These are phyloP conservation scores for Synergus itoensis DNA, from an alignment of 2,888 invertebrate genomes.

Conservation along the genomic window DNA sequence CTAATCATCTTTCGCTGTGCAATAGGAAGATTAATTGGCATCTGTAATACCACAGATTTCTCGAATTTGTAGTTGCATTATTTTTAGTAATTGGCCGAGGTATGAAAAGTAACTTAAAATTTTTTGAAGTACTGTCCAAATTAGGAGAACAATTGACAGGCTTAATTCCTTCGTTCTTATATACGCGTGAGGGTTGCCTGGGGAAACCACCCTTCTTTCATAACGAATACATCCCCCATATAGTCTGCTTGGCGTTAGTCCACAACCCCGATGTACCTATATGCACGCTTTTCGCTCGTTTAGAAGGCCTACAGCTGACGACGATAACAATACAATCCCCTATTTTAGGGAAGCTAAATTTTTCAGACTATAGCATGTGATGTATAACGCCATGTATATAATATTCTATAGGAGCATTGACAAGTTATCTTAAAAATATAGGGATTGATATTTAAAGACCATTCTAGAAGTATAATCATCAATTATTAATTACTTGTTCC, in stretches of 20 bases:
- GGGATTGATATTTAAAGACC: not conserved
- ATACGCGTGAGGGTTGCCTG: not conserved
- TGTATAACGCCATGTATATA: not conserved
- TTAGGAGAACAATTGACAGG: too few relatives aligned
- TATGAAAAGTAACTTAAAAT: too few relatives aligned
- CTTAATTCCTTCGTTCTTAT: too few relatives aligned
- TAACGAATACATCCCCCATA: conserved; percentile 10
- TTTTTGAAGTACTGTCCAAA: too few relatives aligned
- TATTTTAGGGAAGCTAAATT: conserved; percentile 35
- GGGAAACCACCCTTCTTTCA: conserved; percentile 31
- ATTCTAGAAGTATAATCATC: not conserved
- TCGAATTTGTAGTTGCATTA: too few relatives aligned
- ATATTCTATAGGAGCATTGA: not conserved
- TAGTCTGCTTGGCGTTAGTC: conserved; percentile 12
- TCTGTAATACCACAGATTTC: too few relatives aligned
- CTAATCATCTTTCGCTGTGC: too few relatives aligned
- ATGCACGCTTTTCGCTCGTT: conserved; percentile 26
- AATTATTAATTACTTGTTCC: too few relatives aligned
- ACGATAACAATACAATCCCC: conserved; percentile 34
- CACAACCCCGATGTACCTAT: conserved; percentile 2
- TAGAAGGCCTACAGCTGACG: conserved; percentile 21
- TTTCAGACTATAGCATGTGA: not conserved
- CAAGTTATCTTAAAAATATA: too few relatives aligned
- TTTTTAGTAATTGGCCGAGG: too few relatives aligned
- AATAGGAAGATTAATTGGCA: too few relatives aligned